Conservation (phyloP, 2,797 vertebrate genomes). For the Dermochelys coriacea region DNA sequence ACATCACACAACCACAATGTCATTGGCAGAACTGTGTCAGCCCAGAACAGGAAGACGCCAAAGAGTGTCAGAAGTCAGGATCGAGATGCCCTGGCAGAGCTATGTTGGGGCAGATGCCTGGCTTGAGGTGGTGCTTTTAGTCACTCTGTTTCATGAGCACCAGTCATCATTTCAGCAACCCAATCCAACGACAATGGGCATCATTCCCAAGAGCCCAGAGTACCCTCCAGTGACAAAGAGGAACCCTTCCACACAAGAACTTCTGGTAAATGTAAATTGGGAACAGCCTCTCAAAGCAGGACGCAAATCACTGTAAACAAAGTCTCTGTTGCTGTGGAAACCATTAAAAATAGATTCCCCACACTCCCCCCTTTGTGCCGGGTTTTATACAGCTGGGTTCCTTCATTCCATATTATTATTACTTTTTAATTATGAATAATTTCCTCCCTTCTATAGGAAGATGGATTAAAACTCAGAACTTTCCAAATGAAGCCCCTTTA, state of each 20-base stretch:
- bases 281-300: conserved; percentile 67
- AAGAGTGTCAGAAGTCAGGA: neutral
- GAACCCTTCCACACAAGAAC: conserved; percentile 24
- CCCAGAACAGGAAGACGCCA: neutral
- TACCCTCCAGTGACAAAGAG: conserved; percentile 40
- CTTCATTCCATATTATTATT: conserved; percentile 77
- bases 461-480: conserved; percentile 69
- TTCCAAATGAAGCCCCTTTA: conserved; percentile 66
- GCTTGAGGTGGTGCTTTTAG: neutral
- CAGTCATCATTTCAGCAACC: neutral
- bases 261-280: conserved; percentile 70
- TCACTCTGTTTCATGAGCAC: rapidly evolving
- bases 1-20: neutral
- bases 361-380: conserved; percentile 57
- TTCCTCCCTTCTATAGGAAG: conserved; percentile 76
- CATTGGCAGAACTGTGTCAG: rapidly evolving
- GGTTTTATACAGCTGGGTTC: conserved; percentile 76
- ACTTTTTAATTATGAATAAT: conserved; percentile 85
- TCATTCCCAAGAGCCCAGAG: conserved; percentile 9
- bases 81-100: neutral
- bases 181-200: neutral
- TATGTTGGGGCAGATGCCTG: neutral
- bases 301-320: conserved; percentile 81
- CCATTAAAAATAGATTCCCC: conserved; percentile 84
- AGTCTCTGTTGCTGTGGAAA: conserved; percentile 80